These are phyloP conservation scores for Chaitophorus viminalis DNA, from an alignment of 2,888 invertebrate genomes.

Conservation along the genomic window DNA sequence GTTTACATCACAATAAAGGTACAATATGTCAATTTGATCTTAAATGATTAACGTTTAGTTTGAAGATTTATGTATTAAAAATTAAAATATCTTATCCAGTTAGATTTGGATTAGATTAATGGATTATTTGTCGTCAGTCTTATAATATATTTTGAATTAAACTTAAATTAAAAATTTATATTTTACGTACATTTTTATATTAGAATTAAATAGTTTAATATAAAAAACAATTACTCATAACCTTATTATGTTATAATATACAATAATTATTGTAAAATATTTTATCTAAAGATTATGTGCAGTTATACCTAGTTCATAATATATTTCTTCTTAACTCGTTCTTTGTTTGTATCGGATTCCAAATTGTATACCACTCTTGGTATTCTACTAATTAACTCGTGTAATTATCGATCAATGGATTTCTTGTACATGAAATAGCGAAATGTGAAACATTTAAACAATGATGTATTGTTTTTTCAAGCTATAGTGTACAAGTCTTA, in stretches of 20 bases:
- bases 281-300: background rate
- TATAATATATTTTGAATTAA: too few species aligned
- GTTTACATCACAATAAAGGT: too few species aligned
- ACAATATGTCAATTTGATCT: too few species aligned
- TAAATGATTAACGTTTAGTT: too few species aligned
- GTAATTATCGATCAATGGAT: constrained; percentile 16
- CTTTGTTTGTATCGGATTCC: background rate
- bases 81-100: too few species aligned
- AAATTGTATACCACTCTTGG: background rate
- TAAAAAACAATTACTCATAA: too few species aligned
- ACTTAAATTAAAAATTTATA: background rate
- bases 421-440: constrained; percentile 2
- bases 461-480: constrained; percentile 29
- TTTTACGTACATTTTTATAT: background rate
- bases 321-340: background rate
- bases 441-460: constrained; percentile 42
- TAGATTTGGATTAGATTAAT: too few species aligned
- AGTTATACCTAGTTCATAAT: background rate
- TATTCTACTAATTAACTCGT: constrained; percentile 33
- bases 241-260: background rate
- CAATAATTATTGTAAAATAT: background rate
- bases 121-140: too few species aligned
- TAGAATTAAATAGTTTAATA: too few species aligned
- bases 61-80: too few species aligned
- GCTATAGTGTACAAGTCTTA: background rate